Evolutionary conservation across 2,797 vertebrate species (phyloP).

Genomic region (Calcarius lapponicus): DNA sequence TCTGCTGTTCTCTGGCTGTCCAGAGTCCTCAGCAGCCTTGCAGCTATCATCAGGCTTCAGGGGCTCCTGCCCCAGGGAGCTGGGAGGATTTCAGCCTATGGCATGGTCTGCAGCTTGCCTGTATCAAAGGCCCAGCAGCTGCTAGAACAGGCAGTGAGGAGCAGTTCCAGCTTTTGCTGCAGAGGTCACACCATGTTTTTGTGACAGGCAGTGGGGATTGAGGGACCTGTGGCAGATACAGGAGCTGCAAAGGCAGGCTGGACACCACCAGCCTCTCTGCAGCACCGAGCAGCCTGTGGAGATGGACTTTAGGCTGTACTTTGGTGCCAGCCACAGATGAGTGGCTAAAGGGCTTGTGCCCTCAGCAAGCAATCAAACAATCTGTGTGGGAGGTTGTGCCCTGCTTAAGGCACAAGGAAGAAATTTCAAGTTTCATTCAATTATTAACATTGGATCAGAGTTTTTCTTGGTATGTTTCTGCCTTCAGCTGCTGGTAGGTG

Average conservation of each 20-base stretch:
- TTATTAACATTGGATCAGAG: neutral
- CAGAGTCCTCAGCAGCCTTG: neutral
- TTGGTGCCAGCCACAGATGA: neutral
- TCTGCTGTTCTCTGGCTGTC: neutral
- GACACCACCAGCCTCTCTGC: neutral
- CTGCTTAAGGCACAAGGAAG: neutral
- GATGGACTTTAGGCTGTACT: neutral
- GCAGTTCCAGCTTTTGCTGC: neutral
- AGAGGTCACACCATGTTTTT: neutral
- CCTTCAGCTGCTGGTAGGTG: neutral
- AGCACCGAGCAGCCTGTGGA: fast-evolving
- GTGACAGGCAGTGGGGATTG: fast-evolving
- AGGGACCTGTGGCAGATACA: neutral
- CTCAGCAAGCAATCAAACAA: neutral
- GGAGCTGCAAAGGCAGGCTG: neutral
- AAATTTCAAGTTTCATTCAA: neutral
- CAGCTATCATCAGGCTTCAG: neutral
- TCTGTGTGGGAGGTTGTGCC: neutral
- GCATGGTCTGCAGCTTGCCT: neutral
- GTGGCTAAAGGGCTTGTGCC: neutral
- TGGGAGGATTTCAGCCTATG: neutral
- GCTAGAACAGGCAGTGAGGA: neutral
- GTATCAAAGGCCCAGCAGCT: neutral
- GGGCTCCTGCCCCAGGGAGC: neutral
- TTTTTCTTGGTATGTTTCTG: neutral